A percentile compares a stretch with the other conserved stretches of the same genome.
These are phyloP conservation scores for Mixornis gularis DNA, from an alignment of 2,113 vertebrate genomes.

Conservation along the genomic window DNA sequence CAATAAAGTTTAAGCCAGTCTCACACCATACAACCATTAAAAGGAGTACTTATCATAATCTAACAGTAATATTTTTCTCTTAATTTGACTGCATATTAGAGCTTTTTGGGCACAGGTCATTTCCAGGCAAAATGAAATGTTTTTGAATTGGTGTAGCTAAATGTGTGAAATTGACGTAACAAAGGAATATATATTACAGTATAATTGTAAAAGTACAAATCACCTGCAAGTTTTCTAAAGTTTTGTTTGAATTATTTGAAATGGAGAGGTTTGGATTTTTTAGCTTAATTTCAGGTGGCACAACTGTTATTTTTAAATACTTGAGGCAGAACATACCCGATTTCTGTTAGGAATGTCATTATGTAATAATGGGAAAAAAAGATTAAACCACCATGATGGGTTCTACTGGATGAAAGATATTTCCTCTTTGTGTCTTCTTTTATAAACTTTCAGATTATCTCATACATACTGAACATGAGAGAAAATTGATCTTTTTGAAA, in stretches of 20 bases:
- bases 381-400: neutral
- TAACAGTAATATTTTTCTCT: neutral
- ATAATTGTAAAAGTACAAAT: neutral
- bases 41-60: neutral
- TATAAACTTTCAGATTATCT: neutral
- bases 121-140: neutral
- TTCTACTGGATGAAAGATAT: fast-evolving
- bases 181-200: neutral
- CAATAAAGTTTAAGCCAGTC: neutral
- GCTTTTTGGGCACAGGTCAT: neutral
- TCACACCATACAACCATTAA: fast-evolving
- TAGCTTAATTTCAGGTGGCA: neutral
- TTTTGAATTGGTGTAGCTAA: neutral
- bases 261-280: neutral
- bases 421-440: neutral
- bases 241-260: neutral
- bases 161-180: neutral
- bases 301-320: neutral
- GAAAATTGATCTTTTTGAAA: neutral
- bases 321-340: neutral
- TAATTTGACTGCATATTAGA: neutral
- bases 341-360: neutral
- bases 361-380: neutral
- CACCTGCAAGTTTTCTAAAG: neutral
- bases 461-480: neutral